These are phyloP conservation scores for Thysanoteuthis rhombus DNA, from an alignment of 2,888 invertebrate species.

Conservation along the genomic window DNA sequence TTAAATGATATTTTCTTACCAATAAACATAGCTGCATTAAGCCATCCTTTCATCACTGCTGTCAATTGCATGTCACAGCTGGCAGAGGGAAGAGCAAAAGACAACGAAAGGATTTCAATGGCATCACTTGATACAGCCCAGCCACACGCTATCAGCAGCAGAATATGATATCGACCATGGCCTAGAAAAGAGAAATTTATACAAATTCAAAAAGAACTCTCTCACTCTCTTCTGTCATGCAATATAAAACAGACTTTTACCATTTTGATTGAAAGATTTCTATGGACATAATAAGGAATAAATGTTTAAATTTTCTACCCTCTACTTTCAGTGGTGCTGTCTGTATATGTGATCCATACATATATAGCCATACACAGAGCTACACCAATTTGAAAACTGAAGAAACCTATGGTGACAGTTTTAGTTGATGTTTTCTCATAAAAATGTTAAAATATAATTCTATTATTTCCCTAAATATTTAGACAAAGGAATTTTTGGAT, in stretches of 20 bases:
- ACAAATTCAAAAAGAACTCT: not conserved
- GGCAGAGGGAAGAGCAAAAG: slow-evolving; percentile 91
- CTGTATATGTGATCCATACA: too few relatives aligned
- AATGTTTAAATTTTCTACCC: too few relatives aligned
- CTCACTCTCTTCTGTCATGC: not conserved
- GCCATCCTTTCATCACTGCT: slow-evolving; percentile 83
- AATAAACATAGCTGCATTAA: slow-evolving; percentile 83
- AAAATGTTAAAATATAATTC: too few relatives aligned
- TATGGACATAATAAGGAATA: too few relatives aligned
- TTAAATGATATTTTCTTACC: slow-evolving; percentile 69
- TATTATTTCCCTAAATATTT: too few relatives aligned
- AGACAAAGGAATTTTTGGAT: too few relatives aligned
- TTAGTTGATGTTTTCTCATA: too few relatives aligned
- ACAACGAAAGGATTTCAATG: slow-evolving; percentile 90
- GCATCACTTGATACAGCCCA: slow-evolving; percentile 92
- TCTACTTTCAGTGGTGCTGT: too few relatives aligned
- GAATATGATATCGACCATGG: slow-evolving; percentile 89
- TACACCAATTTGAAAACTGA: too few relatives aligned
- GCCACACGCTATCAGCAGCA: slow-evolving; percentile 89
- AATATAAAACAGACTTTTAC: not conserved
- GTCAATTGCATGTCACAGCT: slow-evolving; percentile 89
- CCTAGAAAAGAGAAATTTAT: slow-evolving; percentile 68
- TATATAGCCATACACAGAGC: too few relatives aligned
- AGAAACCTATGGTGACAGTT: too few relatives aligned
- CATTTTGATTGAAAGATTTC: too few relatives aligned